Evolutionary conservation across 2,113 vertebrate species (phyloP).

Genomic region (Hydropotes inermis): DNA sequence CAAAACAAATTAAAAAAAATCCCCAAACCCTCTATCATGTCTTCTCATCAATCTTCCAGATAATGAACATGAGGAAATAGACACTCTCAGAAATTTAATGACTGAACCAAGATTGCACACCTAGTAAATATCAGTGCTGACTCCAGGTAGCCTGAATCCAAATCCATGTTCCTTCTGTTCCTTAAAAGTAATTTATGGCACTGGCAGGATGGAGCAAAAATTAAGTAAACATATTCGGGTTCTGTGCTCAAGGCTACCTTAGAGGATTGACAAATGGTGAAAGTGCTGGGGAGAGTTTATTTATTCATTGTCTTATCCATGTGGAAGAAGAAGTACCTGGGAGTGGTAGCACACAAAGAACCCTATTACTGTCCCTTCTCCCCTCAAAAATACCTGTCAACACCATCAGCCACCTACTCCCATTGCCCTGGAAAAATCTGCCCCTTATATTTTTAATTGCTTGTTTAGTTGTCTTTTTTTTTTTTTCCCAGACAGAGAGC

Average conservation of each 20-base stretch:
- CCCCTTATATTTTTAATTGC: not conserved
- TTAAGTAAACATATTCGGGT: not conserved
- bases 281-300: not conserved
- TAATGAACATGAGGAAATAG: not conserved
- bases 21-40: not conserved
- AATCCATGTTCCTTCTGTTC: not conserved
- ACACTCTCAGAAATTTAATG: not conserved
- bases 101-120: not conserved
- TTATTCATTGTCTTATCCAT: not conserved
- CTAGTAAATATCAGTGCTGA: not conserved
- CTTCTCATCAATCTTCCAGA: not conserved
- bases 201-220: not conserved
- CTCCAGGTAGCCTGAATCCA: not conserved
- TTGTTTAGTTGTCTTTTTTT: not conserved
- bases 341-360: not conserved
- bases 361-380: not conserved
- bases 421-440: not conserved
- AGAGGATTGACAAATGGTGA: not conserved
- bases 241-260: not conserved
- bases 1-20: not conserved
- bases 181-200: not conserved
- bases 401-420: not conserved
- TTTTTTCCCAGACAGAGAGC: not conserved
- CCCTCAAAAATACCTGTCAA: not conserved
- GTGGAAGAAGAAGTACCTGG: not conserved